phyloP scores from a whole-genome alignment of 2,797 vertebrate species.

The Thaleichthys pacificus region DNA sequence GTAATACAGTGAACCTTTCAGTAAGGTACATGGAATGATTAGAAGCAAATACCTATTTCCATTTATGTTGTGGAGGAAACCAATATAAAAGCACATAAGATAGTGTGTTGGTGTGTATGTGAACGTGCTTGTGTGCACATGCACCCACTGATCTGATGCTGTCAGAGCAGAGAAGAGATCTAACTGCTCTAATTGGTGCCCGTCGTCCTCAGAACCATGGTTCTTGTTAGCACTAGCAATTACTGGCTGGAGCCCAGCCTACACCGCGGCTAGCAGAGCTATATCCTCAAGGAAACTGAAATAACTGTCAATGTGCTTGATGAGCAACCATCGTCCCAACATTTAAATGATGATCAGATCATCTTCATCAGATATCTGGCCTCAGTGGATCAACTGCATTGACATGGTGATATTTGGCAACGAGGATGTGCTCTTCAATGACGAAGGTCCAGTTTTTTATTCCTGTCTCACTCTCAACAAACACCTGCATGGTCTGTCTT shows the following conservation, averaged over 20 bases:
- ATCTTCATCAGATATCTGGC: not conserved
- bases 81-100: constrained; percentile 26
- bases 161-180: not conserved
- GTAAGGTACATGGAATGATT: no score
- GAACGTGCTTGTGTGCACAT: not conserved
- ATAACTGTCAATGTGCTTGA: constrained; percentile 10
- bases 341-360: not conserved
- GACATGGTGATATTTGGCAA: not conserved
- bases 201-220: constrained; percentile 6
- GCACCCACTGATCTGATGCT: not conserved
- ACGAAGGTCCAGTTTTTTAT: constrained; percentile 24
- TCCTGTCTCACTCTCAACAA: constrained; percentile 36
- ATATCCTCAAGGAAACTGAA: constrained; percentile 3
- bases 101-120: not conserved
- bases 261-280: not conserved
- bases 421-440: not conserved
- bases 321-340: constrained; percentile 2
- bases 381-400: not conserved
- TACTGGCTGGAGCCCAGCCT: constrained; percentile 7
- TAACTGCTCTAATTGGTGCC: constrained; percentile 16
- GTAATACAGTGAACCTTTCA: no score
- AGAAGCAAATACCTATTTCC: no score
- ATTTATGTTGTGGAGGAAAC: no score
- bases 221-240: constrained; percentile 8
- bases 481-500: constrained; percentile 45